Evolutionary conservation across 1,140 invertebrate genomes (phyloP), one percentile per base, ranked within the genome.

Genomic region (Calephelis virginiensis): DNA sequence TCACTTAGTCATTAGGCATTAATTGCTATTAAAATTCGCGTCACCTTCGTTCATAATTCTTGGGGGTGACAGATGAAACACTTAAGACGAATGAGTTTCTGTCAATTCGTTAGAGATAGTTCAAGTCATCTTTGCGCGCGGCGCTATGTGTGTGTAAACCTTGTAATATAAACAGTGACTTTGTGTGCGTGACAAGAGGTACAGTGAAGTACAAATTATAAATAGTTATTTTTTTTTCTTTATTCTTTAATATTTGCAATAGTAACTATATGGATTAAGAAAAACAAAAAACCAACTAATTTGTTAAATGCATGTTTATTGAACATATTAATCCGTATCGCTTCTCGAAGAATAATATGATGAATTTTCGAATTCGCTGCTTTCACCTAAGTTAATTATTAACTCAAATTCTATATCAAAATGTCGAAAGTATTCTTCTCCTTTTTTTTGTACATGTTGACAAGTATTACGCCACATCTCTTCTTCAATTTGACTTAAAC

Each of bases 401-500:
- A 28, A 28, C 28, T 28, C 28, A 28, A 4, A 28, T 28, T 28
- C 17, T 17, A 28, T 28, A 28, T 28, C 28, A 28, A 28, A 28
- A 28, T 28, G 28, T 28, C 28, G 28, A 28, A 28, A 28, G 28
- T 28, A 28, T 28, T 28, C 28, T 28, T 28, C 28, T 28, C 2
- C 28, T 28, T 28, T 28, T n/a, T 28, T 28, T 28, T 28, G 28
- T 28, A 67, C 61, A 61, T 67, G 62, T 64, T 45, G 53, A 71
- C 65, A 67, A 64, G 64, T 67, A 61, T 65, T 67, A 64, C 43
- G n/a, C 65, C 65, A 64, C 28, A 64, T 64, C 40, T 17, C 56
- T 8, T 61, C 49, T 45, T 50, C 43, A 28, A 60, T 66, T 65
- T 50, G 13, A 70, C 46, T 49, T 11, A 68, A 68, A 53, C 56